phyloP scores from a whole-genome alignment of 2,113 vertebrate genomes.

The Marmota monax region DNA sequence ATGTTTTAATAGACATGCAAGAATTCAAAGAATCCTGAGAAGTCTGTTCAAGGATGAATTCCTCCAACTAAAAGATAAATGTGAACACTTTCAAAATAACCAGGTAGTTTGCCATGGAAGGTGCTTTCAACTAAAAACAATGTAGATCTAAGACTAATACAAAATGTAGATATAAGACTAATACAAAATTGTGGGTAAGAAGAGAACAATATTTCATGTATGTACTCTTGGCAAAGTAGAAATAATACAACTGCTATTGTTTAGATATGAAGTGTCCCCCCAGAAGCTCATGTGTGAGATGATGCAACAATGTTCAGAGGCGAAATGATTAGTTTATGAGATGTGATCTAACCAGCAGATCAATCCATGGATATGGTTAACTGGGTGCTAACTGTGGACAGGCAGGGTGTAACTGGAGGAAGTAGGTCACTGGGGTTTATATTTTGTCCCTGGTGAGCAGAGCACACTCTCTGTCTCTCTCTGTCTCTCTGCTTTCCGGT shows the following conservation, averaged over 20 bases:
- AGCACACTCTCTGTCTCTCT: too few relatives aligned
- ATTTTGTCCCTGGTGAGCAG: too few relatives aligned
- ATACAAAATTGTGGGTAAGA: slow-evolving; percentile 5
- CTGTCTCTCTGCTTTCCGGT: too few relatives aligned
- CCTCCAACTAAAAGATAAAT: slow-evolving; percentile 7
- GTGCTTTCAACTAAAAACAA: background rate
- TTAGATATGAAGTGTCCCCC: too few relatives aligned
- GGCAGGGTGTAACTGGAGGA: too few relatives aligned
- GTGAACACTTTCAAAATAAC: background rate
- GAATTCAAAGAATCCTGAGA: slow-evolving; percentile 62
- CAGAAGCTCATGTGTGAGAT: too few relatives aligned
- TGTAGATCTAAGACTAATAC: background rate
- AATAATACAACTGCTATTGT: background rate
- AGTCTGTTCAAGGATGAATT: slow-evolving; percentile 53
- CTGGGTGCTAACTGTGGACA: too few relatives aligned
- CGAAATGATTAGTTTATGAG: too few relatives aligned
- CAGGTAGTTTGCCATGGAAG: background rate
- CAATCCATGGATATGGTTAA: too few relatives aligned
- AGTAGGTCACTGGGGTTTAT: too few relatives aligned
- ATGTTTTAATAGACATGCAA: background rate
- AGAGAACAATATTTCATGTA: background rate
- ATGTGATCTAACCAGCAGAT: too few relatives aligned
- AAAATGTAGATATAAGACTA: background rate
- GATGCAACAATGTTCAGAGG: too few relatives aligned
- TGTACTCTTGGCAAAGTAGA: background rate